Conservation (phyloP, 2,797 vertebrate species). For the Rallus crepitans region DNA sequence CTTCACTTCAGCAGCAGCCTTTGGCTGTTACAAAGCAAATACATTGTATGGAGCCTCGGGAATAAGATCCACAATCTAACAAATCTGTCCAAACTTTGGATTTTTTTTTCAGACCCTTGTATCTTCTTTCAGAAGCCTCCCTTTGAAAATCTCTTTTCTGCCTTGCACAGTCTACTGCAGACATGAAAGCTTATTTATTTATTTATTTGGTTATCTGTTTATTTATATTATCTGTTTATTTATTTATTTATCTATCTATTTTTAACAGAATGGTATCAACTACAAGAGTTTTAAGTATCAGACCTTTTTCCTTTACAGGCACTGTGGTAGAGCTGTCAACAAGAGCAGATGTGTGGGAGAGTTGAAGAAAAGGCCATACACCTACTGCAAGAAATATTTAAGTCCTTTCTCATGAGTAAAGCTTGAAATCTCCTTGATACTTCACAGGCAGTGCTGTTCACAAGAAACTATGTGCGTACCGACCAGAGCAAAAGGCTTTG, state of each 20-base stretch:
- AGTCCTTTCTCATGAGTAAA: slow-evolving; percentile 60
- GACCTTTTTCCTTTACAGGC: not conserved
- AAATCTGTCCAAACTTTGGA: not conserved
- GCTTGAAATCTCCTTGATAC: slow-evolving; percentile 66
- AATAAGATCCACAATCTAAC: not conserved
- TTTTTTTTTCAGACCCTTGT: not conserved
- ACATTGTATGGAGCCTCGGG: not conserved
- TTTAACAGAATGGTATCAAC: not conserved
- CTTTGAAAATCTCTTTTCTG: not conserved
- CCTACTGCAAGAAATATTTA: slow-evolving; percentile 49
- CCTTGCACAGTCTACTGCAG: not conserved
- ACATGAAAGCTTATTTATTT: not conserved
- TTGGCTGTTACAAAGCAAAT: not conserved
- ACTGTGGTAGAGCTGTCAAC: slow-evolving; percentile 27
- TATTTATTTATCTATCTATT: not conserved
- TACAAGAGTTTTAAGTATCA: not conserved
- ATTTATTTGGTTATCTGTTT: not conserved
- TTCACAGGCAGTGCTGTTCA: slow-evolving; percentile 22
- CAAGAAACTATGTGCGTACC: slow-evolving; percentile 21
- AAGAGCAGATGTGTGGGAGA: slow-evolving; percentile 40
- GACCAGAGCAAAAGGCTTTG: slow-evolving; percentile 9
- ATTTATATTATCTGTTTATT: too few relatives aligned
- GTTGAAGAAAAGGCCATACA: slow-evolving; percentile 42
- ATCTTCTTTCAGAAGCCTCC: not conserved
- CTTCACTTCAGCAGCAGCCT: not conserved